Base-by-base conservation (phyloP, 1,140 invertebrate species). In the Microvelia longipes region DNA sequence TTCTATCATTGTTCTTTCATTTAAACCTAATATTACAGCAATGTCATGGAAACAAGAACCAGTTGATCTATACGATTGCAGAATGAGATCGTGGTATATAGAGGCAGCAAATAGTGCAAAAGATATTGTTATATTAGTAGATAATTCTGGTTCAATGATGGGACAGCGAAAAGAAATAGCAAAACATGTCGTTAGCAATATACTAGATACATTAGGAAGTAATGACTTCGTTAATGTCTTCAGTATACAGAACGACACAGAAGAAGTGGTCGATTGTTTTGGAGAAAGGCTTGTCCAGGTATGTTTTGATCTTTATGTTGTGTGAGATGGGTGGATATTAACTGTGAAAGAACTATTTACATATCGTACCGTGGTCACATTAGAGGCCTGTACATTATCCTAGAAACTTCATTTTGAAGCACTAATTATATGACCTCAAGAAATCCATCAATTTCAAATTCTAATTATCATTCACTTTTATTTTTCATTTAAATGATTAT, bases 191-290 rank as follows among this genome's bases (percentile, higher is more conserved):
- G 92, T 97, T 60, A 88, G 91, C 69, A 94, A 94, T 74, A 96
- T 99, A 72, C 82, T 99, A 68, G 95, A 98, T 74, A 99, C 98
- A 0, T 85, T 99, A 26, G 95, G 92, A 70, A 95, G 97, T 79
- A 97, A 99, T 81, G 98, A 99, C 81, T 98, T 94, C 82, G 96
- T 99, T 72, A 98, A 98, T 79, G 90, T 99, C 69, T 90, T 97
- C 78, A 89, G 87, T 62, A 94, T 94, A 82, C 87, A 87, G 69
- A 87, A 92, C 69, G 82, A 84, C 64, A 90, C 90, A 0, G 84
- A 85, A 73, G 85, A 89, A 78, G 84, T 94, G 28, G 90, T 94
- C 35, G 85, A 85, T n/a, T 98, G 94, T 80, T 97, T 96, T 82
- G 85, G 85, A 76, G 87, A 91, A 72, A 88, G 87, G 63, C 81